Base-by-base conservation (phyloP, 2,113 vertebrate species). In the Benitochromis conjunctus region DNA sequence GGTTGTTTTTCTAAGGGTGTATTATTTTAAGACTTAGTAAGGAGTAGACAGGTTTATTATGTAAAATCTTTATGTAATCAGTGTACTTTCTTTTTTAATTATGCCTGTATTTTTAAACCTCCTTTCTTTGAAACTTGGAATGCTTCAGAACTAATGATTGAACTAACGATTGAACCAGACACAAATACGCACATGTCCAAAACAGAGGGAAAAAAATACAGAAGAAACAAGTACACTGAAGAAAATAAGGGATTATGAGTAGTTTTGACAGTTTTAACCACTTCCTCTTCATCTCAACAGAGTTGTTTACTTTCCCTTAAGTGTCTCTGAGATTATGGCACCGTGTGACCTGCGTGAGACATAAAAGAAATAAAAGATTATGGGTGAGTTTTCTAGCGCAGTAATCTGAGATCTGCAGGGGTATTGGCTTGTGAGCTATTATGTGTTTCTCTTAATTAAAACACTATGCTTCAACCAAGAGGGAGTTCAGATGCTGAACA, bases 291-390 rank as follows among this genome's bases (percentile, higher is more conserved):
- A 82, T 87, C 83, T 79, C 74, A 21, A 21, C 69, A 86, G 81
- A 86, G 62, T 82, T 64, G 62, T 90, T 86, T 83, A 31, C 34
- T 82, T 64, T 86, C 29, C 64, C 79, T 83, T 86, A 86, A 86
- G 87, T 83, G 53, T 71, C 74, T 87, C 76, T 69, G 66, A 89
- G 84, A 91, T 87, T 77, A 89, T 86, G 69, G 81, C 60, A 55
- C 34, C 1, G 16, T 85, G 55, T 79, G 81, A 93, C 89, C 85
- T 71, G 69, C 58, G 24, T 85, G 57, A 86, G 82, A 87, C 71
- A 86, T 86, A 77, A 91, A 81, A 84, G 36, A 90, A 90, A 90
- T 84, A 80, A 89, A 91, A 90, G 34, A 46, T 88, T 82, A 88
- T 81, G 78, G 85, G 79, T 82, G 82, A 91, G 85, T 85, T 81